Base-by-base conservation (phyloP, 2,888 invertebrate genomes). In the Phyllotreta cruciferae region DNA sequence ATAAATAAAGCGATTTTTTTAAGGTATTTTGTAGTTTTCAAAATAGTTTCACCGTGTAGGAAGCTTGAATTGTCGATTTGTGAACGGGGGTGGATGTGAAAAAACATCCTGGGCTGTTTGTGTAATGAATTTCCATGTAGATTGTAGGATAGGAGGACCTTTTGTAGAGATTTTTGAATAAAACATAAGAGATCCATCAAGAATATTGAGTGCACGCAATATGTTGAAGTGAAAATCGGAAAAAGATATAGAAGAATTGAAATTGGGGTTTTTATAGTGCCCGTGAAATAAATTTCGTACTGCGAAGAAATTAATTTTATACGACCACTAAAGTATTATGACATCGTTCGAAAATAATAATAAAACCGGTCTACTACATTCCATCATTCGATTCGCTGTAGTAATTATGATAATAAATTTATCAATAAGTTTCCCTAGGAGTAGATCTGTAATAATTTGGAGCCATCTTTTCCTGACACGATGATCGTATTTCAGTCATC, bases 131-230 rank as follows among this genome's bases (percentile, higher is more conserved):
- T 50, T 58, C 34, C 37, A 42, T 52, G 41, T 58, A 50, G 34
- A 58, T 50, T 34, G 41, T 58, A 49, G n/a, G 42, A 34, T 24
- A 3, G 36, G 35, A 35, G 42, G 13, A 42, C 45, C 56, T 41
- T 58, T 41, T 58, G 52, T 52, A 35, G 7, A 42, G 50, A 42
- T 58, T 58, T 58, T 58, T 58, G 58, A 50, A 58, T 58, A 58
- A 58, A 58, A 58, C 58, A 58, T 58, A 58, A 58, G 42, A 58
- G 58, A 58, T 52, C 52, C 58, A 58, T 42, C 58, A 52, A 36
- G 35, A 52, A 58, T 52, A 58, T 52, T 58, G 50, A 50, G n/a
- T 35, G 49, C 41, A 38, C 24, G 41, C 35, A 50, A 58, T 41
- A 58, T 58, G 47, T 38, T 38, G 36, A 42, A 37, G 44, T 58